These are phyloP conservation scores for Scomber colias DNA, from an alignment of 2,113 vertebrate genomes.

Conservation along the genomic window DNA sequence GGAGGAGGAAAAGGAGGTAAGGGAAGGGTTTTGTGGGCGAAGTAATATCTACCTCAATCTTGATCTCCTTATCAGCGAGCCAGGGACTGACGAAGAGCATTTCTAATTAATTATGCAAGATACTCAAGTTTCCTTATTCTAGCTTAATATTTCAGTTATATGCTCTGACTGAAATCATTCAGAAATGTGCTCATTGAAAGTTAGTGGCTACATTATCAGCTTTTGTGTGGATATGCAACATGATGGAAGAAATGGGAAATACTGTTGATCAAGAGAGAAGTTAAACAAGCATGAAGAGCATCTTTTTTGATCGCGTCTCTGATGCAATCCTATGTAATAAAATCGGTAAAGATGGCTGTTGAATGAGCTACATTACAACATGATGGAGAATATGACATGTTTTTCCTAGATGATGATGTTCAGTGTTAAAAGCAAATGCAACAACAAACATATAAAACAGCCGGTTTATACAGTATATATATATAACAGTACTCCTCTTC, in stretches of 20 bases:
- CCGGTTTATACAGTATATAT: neutral
- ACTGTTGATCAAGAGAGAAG: conserved; percentile 39
- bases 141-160: conserved; percentile 59
- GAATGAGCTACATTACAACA: conserved; percentile 15
- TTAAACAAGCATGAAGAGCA: conserved; percentile 37
- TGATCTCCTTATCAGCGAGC: conserved; percentile 64
- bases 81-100: conserved; percentile 59
- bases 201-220: conserved; percentile 38
- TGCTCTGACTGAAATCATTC: conserved; percentile 41
- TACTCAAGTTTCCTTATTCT: conserved; percentile 64
- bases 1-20: conserved; percentile 35
- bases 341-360: conserved; percentile 30
- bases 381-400: too few relatives aligned
- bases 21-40: conserved; percentile 33
- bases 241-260: conserved; percentile 51
- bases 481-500: neutral
- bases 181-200: conserved; percentile 38
- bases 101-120: conserved; percentile 75
- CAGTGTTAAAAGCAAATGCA: neutral
- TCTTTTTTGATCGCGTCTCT: conserved; percentile 43
- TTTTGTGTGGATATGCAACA: conserved; percentile 39
- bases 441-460: neutral
- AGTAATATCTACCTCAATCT: conserved; percentile 65
- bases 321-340: conserved; percentile 58
- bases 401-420: neutral